Conservation (phyloP, 2,888 invertebrate species). For the Netelia virgata region DNA sequence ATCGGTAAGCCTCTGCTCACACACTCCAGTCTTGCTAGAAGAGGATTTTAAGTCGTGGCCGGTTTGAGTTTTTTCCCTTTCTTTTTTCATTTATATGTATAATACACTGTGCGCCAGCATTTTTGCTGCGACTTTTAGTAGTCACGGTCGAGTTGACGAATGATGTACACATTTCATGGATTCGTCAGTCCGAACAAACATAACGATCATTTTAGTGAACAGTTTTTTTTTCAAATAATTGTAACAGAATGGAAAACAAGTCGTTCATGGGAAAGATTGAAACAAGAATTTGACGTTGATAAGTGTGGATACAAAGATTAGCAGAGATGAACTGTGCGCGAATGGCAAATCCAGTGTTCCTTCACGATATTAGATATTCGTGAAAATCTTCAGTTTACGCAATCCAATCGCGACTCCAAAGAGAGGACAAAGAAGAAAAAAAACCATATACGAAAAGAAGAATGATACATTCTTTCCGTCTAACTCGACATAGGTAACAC, state of each 20-base stretch:
- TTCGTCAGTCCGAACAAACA: not conserved
- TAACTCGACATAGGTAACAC: conserved; percentile 60
- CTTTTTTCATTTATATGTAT: conserved; percentile 12
- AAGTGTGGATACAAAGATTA: conserved; percentile 7
- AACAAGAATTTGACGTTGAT: not conserved
- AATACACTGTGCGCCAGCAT: conserved; percentile 24
- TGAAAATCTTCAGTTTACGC: conserved; percentile 22
- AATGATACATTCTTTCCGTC: conserved; percentile 43
- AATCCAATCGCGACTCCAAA: conserved; percentile 39
- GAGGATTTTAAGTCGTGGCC: conserved; percentile 55
- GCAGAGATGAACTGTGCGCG: conserved; percentile 41
- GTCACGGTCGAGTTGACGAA: conserved; percentile 12
- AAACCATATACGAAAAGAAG: conserved; percentile 22
- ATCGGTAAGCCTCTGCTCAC: conserved; percentile 48
- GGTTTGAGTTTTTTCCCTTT: conserved; percentile 35
- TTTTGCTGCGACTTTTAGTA: not conserved
- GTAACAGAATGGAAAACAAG: not conserved
- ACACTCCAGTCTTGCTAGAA: conserved; percentile 33
- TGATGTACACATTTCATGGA: not conserved
- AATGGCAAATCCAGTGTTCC: conserved; percentile 19
- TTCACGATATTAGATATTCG: conserved; percentile 33
- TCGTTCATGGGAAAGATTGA: not conserved
- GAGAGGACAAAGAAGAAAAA: conserved; percentile 13
- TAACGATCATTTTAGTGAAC: not conserved
- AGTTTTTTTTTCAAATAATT: not conserved